Base-by-base conservation (phyloP, 2,113 vertebrate genomes). In the Engraulis encrasicolus region DNA sequence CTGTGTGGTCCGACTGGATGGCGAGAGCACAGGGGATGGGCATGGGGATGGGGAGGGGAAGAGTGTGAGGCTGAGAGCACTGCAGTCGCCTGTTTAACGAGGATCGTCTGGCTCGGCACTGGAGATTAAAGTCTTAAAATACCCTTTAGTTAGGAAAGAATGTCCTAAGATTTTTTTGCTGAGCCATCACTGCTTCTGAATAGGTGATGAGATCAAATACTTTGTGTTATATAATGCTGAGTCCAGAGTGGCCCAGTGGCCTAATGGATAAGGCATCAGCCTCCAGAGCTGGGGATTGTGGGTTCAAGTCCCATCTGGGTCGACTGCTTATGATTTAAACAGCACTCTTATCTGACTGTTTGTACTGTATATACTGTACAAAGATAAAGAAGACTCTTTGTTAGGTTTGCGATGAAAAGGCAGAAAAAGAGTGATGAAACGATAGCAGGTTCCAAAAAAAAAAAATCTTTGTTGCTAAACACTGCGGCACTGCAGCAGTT, bases 271-370 rank as follows among this genome's bases (percentile, higher is more conserved):
- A 83, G 83, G 87, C 71, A 91, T 89, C 85, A 90, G 88, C 84
- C 85, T 89, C 79, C n/a, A 37, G 81, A 88, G 85, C 88, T 90
- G 91, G 88, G 88, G 89, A 91, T 91, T 89, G 89, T 93, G 91
- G 92, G 91, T 92, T 94, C 91, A 91, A 93, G 91, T 94, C 90
- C 89, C 90, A 91, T 82, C 91, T 92, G 90, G 92, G 89, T 92
- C 45, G 78, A 9, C 40, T 45, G 4, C 3, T 45, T 45, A 45
- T 45, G 9, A 45, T 9, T 3, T 45, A 45, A 45, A 45, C 9
- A 45, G 40, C 40, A 45, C 4, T 45, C 4, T 5, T 45, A 45
- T 45, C 3, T 45, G n/a, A n/a, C n/a, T n/a, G n/a, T n/a, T n/a
- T n/a, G n/a, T n/a, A n/a, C n/a, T n/a, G 9, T 45, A 45, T 45